Percentiles rank a stretch among this genome's conserved stretches.
Conservation (phyloP, 2,113 vertebrate genomes). For the Camelus dromedarius region DNA sequence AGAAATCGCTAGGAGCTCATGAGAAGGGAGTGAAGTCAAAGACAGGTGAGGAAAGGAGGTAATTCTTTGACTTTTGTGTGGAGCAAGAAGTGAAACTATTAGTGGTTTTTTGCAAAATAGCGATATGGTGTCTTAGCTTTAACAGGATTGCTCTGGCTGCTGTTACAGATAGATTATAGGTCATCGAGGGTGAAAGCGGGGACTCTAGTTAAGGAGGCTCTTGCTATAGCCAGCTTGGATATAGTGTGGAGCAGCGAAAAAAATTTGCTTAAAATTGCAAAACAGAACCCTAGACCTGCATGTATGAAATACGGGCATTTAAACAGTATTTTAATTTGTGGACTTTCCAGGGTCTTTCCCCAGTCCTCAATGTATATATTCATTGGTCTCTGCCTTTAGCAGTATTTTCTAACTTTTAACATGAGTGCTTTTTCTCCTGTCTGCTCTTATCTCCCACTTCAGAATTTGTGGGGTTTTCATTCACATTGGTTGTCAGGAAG, state of each 20-base stretch:
- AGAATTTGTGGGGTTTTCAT: constrained; percentile 29
- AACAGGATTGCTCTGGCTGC: neutral
- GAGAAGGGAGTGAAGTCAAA: neutral
- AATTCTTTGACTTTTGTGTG: neutral
- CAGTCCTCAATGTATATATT: neutral
- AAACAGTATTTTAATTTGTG: neutral
- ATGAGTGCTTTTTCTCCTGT: neutral
- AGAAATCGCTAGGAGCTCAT: neutral
- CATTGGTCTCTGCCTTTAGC: neutral
- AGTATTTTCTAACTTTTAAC: neutral
- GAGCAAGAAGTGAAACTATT: neutral
- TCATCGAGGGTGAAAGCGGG: neutral
- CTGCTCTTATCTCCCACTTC: neutral
- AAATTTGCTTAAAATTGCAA: neutral
- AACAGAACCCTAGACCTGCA: neutral
- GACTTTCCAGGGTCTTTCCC: neutral
- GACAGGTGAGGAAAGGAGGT: neutral
- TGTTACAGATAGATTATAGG: neutral
- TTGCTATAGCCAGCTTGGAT: neutral
- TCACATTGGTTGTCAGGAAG: constrained; percentile 33
- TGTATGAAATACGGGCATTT: neutral
- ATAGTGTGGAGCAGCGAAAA: neutral
- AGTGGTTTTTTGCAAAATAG: neutral
- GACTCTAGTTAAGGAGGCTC: neutral
- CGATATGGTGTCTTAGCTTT: neutral